A percentile compares a stretch with the other conserved stretches of the same genome.
Conservation (phyloP, 2,797 vertebrate species). For the Apogon talboti region DNA sequence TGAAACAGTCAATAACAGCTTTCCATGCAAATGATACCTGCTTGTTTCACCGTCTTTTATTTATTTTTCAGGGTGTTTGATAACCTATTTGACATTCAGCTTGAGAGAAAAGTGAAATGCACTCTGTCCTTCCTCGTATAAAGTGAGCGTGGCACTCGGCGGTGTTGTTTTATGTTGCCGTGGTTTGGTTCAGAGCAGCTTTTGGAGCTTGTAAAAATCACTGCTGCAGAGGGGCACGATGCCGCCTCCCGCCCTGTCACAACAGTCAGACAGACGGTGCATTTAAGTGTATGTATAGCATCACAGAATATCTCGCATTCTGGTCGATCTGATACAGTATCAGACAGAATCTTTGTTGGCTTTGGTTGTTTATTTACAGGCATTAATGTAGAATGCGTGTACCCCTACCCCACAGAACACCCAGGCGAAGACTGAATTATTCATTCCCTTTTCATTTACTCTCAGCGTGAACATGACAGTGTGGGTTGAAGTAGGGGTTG, state of each 20-base stretch:
- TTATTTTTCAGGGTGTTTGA: constrained; percentile 36
- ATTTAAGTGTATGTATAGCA: constrained; percentile 15
- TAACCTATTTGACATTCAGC: constrained; percentile 60
- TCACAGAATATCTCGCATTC: constrained; percentile 21
- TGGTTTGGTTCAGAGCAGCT: constrained; percentile 45
- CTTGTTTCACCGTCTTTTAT: constrained; percentile 28
- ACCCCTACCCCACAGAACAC: constrained; percentile 24
- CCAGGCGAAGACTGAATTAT: constrained; percentile 68
- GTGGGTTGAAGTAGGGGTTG: constrained; percentile 55
- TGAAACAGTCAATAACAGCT: constrained; percentile 45
- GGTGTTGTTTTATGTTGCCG: constrained; percentile 45
- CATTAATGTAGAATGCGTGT: constrained; percentile 42
- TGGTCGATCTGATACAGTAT: constrained; percentile 14
- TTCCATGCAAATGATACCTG: constrained; percentile 38
- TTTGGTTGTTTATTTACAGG: constrained; percentile 30
- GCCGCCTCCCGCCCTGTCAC: constrained; percentile 35
- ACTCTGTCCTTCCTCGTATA: constrained; percentile 42
- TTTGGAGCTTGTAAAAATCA: constrained; percentile 59
- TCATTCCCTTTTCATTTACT: constrained; percentile 72
- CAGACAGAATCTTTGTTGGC: constrained; percentile 29
- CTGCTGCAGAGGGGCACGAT: constrained; percentile 16
- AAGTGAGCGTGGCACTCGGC: constrained; percentile 37
- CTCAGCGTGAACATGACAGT: constrained; percentile 56
- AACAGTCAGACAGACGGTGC: constrained; percentile 25
- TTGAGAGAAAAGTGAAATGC: constrained; percentile 42